phyloP scores from a whole-genome alignment of 2,888 invertebrate species.

The Geophilus truncorum region DNA sequence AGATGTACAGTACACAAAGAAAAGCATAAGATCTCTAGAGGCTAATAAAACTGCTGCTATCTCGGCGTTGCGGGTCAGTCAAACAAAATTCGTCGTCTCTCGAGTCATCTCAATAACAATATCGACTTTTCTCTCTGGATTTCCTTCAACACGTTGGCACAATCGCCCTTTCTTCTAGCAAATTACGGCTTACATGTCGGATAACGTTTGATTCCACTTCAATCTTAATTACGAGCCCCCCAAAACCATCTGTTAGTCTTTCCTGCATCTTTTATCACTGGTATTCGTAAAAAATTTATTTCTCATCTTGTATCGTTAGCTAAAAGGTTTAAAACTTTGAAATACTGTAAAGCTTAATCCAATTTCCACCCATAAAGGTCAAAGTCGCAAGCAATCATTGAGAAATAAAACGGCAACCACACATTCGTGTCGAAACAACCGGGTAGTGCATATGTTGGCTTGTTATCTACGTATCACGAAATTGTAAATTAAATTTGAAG shows the following conservation, averaged over 20 bases:
- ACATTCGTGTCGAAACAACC: not conserved
- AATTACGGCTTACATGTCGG: not conserved
- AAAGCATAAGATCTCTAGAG: not conserved
- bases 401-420: not conserved
- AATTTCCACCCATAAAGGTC: not conserved
- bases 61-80: not conserved
- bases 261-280: not conserved
- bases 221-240: not conserved
- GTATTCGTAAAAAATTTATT: too few relatives aligned
- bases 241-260: not conserved
- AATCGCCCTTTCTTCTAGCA: not conserved
- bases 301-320: too few relatives aligned
- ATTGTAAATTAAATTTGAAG: not conserved
- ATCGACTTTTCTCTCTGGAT: not conserved
- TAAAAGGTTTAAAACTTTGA: too few relatives aligned
- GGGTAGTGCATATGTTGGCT: not conserved
- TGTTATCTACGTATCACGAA: not conserved
- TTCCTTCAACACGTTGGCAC: not conserved
- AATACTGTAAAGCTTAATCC: too few relatives aligned
- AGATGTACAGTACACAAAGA: not conserved
- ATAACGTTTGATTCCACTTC: not conserved
- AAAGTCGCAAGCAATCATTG: not conserved
- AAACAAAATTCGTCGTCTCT: not conserved
- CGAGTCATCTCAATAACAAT: constrained; percentile 1
- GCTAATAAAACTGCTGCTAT: not conserved